A percentile compares a stretch with the other conserved stretches of the same genome.
Conservation (phyloP, 1,140 invertebrate species). For the Dinothrombium tinctorium region DNA sequence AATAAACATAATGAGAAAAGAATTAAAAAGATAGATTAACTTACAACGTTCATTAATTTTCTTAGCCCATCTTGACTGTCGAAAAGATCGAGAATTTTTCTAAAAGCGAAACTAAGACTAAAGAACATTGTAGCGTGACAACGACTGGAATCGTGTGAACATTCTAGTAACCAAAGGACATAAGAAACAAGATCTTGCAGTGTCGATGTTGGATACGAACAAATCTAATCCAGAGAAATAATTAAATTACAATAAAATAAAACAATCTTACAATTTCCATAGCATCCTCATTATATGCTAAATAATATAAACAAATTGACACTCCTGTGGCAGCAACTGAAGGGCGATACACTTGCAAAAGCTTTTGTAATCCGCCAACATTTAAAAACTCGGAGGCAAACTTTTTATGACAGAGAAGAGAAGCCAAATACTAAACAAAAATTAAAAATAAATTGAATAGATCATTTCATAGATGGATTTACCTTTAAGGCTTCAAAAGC, state of each 20-base stretch:
- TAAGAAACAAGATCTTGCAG: conserved; percentile 26
- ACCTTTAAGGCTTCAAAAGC: conserved; percentile 70
- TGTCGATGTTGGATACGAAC: conserved; percentile 8
- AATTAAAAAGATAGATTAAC: conserved; percentile 10
- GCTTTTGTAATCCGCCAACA: conserved; percentile 47
- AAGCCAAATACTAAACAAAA: conserved; percentile 75
- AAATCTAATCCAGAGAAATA: conserved; percentile 12
- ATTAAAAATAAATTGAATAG: too few relatives aligned
- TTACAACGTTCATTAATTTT: conserved; percentile 72
- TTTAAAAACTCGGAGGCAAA: conserved; percentile 85
- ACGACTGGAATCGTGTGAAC: conserved; percentile 79
- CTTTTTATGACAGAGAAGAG: conserved; percentile 84
- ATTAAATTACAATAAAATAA: conserved; percentile 1
- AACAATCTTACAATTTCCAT: conserved; percentile 73
- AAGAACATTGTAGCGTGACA: conserved; percentile 97
- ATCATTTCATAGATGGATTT: too few relatives aligned
- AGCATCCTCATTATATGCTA: conserved; percentile 88
- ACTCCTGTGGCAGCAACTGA: conserved; percentile 86
- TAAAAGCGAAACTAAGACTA: conserved; percentile 61
- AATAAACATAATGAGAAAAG: conserved; percentile 10
- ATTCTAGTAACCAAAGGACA: conserved; percentile 74
- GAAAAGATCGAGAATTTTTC: conserved; percentile 71
- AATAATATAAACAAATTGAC: conserved; percentile 81
- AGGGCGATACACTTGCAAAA: conserved; percentile 66
- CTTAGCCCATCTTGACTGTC: conserved; percentile 72